Percentiles rank a stretch among this genome's conserved stretches.
phyloP scores from a whole-genome alignment of 1,140 invertebrate genomes.

The Melanaphis sacchari region DNA sequence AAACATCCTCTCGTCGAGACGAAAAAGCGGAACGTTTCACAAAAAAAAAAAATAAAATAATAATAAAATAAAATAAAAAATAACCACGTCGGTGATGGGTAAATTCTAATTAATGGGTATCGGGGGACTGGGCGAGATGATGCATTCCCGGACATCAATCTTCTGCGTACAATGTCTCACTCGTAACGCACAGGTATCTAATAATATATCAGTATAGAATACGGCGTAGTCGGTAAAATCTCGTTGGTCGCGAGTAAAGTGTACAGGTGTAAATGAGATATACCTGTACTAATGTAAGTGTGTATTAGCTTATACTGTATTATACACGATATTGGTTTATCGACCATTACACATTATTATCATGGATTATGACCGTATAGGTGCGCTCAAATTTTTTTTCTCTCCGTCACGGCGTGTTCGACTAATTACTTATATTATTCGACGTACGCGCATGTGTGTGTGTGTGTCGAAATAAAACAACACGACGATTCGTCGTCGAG shows the following conservation, averaged over 20 bases:
- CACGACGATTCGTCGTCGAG: background rate
- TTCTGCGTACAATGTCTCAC: background rate
- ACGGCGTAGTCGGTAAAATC: background rate
- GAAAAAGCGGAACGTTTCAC: background rate
- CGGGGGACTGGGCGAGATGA: background rate
- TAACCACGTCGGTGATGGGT: background rate
- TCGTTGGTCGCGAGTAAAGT: background rate
- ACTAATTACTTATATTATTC: background rate
- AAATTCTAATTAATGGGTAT: background rate
- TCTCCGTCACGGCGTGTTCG: background rate
- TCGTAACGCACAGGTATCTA: too few species aligned
- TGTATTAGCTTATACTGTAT: background rate
- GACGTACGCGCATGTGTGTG: background rate
- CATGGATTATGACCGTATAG: background rate
- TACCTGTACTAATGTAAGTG: background rate
- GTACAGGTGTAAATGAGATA: background rate
- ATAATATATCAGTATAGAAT: too few species aligned
- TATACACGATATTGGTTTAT: background rate
- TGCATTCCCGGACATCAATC: background rate
- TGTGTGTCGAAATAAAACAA: background rate
- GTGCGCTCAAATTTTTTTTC: background rate
- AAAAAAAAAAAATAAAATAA: background rate
- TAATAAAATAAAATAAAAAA: background rate
- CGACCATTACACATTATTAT: background rate
- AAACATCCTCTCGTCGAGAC: background rate